Conservation (phyloP, 2,888 invertebrate genomes). For the Griposia aprilina region DNA sequence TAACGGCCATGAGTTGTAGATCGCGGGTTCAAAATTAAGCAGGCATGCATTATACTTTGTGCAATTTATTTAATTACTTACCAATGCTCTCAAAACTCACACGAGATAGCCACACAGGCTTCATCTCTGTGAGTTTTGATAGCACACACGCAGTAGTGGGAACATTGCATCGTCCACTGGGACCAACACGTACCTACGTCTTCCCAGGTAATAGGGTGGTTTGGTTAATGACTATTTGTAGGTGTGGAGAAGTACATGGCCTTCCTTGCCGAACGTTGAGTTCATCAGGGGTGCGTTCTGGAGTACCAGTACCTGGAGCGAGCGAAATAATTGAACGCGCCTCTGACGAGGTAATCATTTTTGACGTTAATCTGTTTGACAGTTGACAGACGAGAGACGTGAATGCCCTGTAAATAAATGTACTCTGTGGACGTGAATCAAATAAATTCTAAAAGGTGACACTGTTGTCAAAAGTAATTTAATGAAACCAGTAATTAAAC, state of each 20-base stretch:
- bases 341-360: neutral
- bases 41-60: neutral
- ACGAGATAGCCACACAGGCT: too few species aligned
- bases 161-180: too few species aligned
- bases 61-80: neutral
- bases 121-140: too few species aligned
- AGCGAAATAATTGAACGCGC: neutral
- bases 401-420: too few species aligned
- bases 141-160: too few species aligned
- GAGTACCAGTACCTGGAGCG: neutral
- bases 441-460: neutral
- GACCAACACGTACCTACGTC: neutral
- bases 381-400: neutral
- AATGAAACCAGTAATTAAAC: constrained; percentile 6
- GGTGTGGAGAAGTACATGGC: neutral
- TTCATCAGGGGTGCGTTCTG: neutral
- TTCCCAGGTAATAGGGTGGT: neutral
- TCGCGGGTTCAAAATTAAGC: neutral
- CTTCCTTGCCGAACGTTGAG: neutral
- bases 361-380: neutral
- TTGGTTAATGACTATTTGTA: neutral
- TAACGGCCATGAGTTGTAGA: neutral
- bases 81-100: neutral
- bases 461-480: neutral
- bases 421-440: too few species aligned